These are phyloP conservation scores for Gallinago undulata DNA, from an alignment of 2,113 vertebrate species.

Conservation along the genomic window DNA sequence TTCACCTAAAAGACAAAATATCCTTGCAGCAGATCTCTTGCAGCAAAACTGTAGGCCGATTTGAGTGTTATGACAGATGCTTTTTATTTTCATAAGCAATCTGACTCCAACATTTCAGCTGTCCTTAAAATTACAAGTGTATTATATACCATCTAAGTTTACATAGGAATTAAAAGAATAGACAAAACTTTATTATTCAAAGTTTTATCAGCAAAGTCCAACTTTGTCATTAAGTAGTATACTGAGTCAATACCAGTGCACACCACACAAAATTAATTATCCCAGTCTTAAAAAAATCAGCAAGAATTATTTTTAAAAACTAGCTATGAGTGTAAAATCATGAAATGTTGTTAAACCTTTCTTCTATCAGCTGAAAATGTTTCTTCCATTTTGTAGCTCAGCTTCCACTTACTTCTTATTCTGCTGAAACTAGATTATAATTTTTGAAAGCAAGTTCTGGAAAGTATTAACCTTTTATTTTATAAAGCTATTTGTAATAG, in stretches of 20 bases:
- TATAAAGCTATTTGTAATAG: background rate
- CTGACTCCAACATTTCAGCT: slow-evolving; percentile 18
- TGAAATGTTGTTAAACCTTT: background rate
- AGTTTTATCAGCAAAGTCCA: background rate
- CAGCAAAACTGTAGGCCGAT: background rate
- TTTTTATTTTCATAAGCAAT: slow-evolving; percentile 62
- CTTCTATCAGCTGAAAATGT: background rate
- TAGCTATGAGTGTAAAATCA: background rate
- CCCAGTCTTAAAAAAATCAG: background rate
- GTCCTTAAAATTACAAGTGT: slow-evolving; percentile 12
- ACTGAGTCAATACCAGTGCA: background rate
- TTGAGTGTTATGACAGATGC: slow-evolving; percentile 58
- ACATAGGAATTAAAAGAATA: background rate
- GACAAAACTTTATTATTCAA: background rate
- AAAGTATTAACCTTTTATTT: background rate
- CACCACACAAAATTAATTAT: background rate
- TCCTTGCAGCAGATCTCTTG: background rate
- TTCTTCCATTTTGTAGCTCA: background rate
- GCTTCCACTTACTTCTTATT: background rate
- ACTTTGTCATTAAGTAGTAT: background rate
- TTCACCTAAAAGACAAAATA: slow-evolving; percentile 7
- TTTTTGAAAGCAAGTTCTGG: background rate
- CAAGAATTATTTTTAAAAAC: background rate
- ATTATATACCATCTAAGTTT: background rate
- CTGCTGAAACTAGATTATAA: background rate